Percentiles rank a stretch among this genome's conserved stretches.
These are phyloP conservation scores for Gymnoscopelus microlampas DNA, from an alignment of 2,797 vertebrate genomes.

Conservation along the genomic window DNA sequence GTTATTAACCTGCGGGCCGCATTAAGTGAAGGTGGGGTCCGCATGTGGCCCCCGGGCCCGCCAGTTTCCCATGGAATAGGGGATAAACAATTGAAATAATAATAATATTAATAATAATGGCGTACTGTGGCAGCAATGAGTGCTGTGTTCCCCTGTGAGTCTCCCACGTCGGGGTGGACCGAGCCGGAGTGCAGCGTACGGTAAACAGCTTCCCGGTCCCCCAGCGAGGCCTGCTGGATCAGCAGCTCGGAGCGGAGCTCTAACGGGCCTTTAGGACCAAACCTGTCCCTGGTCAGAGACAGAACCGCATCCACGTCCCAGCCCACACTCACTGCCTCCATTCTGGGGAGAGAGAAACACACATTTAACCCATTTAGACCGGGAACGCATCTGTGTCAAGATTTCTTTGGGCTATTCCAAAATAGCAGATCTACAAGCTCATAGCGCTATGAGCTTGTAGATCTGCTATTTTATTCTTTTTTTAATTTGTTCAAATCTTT, in stretches of 20 bases:
- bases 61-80: no score
- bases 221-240: slow-evolving; percentile 77
- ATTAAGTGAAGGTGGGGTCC: no score
- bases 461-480: no score
- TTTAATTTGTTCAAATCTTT: no score
- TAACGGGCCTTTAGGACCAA: slow-evolving; percentile 79
- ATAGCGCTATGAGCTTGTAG: no score
- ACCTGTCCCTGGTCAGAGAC: slow-evolving; percentile 69
- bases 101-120: background rate
- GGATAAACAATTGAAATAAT: background rate
- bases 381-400: no score
- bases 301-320: slow-evolving; percentile 82
- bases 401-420: no score
- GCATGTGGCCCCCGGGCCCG: no score
- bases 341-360: slow-evolving; percentile 49
- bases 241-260: slow-evolving; percentile 80
- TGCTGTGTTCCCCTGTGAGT: slow-evolving; percentile 80
- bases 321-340: slow-evolving; percentile 41
- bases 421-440: no score
- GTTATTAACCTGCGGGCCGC: no score
- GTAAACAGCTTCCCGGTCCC: slow-evolving; percentile 69
- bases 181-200: slow-evolving; percentile 68
- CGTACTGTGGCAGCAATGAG: slow-evolving; percentile 87
- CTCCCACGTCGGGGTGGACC: slow-evolving; percentile 83
- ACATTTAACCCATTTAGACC: background rate